Percentiles rank a stretch among this genome's conserved stretches.
Conservation (phyloP, 2,113 vertebrate genomes). For the Ictidomys tridecemlineatus region DNA sequence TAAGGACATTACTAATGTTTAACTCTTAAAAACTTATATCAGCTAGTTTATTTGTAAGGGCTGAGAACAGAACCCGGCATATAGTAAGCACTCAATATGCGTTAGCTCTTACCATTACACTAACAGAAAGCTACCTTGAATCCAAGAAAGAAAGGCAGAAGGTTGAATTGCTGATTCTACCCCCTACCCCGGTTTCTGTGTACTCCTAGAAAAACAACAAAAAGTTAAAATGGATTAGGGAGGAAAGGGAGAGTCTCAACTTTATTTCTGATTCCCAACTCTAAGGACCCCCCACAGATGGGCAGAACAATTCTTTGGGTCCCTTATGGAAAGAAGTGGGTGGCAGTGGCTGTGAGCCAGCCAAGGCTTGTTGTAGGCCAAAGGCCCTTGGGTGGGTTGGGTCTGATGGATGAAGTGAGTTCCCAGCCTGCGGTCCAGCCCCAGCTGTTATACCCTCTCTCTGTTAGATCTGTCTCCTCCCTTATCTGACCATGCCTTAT, state of each 20-base stretch:
- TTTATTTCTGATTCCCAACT: neutral
- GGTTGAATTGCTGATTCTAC: neutral
- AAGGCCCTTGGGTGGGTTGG: neutral
- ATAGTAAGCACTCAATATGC: too few species aligned
- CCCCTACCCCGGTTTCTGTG: too few species aligned
- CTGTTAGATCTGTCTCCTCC: neutral
- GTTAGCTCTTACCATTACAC: too few species aligned
- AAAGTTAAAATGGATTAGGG: neutral
- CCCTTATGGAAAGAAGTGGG: accelerated
- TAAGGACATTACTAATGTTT: too few species aligned
- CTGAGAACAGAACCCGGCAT: too few species aligned
- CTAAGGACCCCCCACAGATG: neutral
- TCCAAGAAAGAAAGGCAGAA: too few species aligned
- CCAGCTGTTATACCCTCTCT: too few species aligned
- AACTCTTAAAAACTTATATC: too few species aligned
- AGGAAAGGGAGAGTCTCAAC: neutral
- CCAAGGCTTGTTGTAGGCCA: neutral
- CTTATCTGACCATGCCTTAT: too few species aligned
- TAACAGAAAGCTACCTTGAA: too few species aligned
- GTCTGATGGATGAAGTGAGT: neutral
- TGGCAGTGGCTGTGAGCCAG: too few species aligned
- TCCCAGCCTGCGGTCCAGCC: neutral
- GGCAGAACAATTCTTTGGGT: neutral
- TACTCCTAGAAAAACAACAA: neutral
- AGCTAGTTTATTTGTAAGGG: too few species aligned